Evolutionary conservation across 1,140 invertebrate genomes (phyloP).

Genomic region (Hycleus phaleratus): DNA sequence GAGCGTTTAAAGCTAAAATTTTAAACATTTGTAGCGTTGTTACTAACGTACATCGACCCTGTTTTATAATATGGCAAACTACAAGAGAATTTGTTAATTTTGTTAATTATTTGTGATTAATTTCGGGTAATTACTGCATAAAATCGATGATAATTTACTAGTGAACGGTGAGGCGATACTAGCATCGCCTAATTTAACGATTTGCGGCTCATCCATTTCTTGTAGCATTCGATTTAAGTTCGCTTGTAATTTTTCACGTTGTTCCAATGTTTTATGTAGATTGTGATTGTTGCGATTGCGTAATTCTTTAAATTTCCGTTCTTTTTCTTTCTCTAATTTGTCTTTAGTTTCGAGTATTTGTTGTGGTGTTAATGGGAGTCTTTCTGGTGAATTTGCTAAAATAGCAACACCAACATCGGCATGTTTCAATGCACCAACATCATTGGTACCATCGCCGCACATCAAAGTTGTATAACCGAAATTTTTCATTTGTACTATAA

Average conservation of each 20-base stretch:
- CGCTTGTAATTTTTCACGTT: constrained; percentile 40
- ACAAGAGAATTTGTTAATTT: constrained; percentile 14
- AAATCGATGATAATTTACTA: constrained; percentile 92
- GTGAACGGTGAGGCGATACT: constrained; percentile 99
- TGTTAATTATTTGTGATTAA: neutral
- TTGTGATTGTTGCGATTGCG: too few species aligned
- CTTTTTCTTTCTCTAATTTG: constrained; percentile 24
- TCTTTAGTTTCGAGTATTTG: constrained; percentile 25
- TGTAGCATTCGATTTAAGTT: constrained; percentile 74
- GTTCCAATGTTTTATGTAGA: constrained; percentile 17
- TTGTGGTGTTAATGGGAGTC: constrained; percentile 10
- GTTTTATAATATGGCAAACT: constrained; percentile 99
- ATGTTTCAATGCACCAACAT: constrained; percentile 99
- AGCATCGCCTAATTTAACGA: constrained; percentile 95
- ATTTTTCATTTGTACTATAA: constrained; percentile 82
- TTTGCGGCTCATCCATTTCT: constrained; percentile 82
- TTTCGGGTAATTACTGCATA: constrained; percentile 70
- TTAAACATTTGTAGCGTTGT: constrained; percentile 99
- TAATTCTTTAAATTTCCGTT: constrained; percentile 1
- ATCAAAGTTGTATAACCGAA: constrained; percentile 89
- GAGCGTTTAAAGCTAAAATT: constrained; percentile 96
- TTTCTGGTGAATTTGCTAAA: constrained; percentile 76
- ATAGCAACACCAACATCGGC: constrained; percentile 76
- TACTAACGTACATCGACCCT: constrained; percentile 96
- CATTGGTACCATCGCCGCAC: constrained; percentile 99